Percentiles rank a stretch among this genome's conserved stretches.
Evolutionary conservation across 2,888 invertebrate genomes (phyloP).

Genomic region (Sicus ferrugineus): DNA sequence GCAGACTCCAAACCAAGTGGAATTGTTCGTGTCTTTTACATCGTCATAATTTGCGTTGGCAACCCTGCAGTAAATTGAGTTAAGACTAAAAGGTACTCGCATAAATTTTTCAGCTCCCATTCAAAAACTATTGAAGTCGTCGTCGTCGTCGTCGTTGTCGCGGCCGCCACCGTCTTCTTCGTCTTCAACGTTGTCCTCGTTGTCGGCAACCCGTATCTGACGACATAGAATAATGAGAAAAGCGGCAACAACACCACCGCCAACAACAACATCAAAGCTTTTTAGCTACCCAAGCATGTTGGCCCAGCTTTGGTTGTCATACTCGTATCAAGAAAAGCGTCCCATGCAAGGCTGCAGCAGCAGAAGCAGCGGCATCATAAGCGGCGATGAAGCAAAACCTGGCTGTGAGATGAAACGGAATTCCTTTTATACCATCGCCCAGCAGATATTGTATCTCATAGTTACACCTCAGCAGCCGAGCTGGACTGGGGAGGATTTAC

Average conservation of each 20-base stretch:
- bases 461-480: background rate
- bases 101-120: slow-evolving; percentile 22
- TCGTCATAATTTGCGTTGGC: background rate
- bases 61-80: slow-evolving; percentile 21
- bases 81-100: slow-evolving; percentile 23
- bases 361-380: no score
- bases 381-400: no score
- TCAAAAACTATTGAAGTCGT: slow-evolving; percentile 24
- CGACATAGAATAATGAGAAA: background rate
- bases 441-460: slow-evolving; percentile 10
- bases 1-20: background rate
- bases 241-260: background rate
- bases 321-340: slow-evolving; percentile 5
- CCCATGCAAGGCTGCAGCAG: background rate
- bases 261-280: slow-evolving; percentile 11
- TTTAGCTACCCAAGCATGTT: background rate
- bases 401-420: background rate
- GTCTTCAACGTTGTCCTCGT: background rate
- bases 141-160: background rate
- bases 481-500: no score
- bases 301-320: slow-evolving; percentile 1
- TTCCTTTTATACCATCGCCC: slow-evolving; percentile 4
- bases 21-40: background rate
- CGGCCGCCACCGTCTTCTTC: no score
- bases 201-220: background rate